A percentile compares a stretch with the other conserved stretches of the same genome.
Conservation (phyloP, 1,140 invertebrate genomes). For the Pseudomyrmex flavicornis region DNA sequence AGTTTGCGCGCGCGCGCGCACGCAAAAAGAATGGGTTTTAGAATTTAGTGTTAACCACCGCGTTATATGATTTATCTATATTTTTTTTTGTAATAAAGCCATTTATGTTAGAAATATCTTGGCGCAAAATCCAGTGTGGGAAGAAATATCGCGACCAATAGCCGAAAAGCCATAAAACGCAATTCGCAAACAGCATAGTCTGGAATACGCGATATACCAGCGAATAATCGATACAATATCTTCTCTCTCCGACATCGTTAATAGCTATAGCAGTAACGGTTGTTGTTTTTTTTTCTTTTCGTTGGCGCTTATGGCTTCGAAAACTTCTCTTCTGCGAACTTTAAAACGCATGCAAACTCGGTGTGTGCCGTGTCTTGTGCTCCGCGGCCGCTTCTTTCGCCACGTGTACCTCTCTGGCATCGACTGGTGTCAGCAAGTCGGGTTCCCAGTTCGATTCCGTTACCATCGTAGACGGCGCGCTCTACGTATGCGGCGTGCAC, state of each 20-base stretch:
- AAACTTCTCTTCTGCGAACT: conserved; percentile 20
- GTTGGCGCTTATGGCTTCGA: neutral
- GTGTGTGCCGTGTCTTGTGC: conserved; percentile 10
- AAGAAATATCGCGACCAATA: conserved; percentile 14
- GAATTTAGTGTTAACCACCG: neutral
- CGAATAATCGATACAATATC: neutral
- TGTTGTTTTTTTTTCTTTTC: neutral
- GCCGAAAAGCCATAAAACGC: neutral
- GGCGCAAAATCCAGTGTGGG: neutral
- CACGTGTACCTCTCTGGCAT: conserved; percentile 59
- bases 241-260: neutral
- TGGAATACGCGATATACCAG: neutral
- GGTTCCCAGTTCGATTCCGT: conserved; percentile 68
- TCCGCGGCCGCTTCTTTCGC: conserved; percentile 29
- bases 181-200: neutral
- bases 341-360: conserved; percentile 31
- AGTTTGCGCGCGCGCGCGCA: too few relatives aligned
- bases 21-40: neutral
- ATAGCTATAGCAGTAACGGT: neutral
- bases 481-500: conserved; percentile 32
- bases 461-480: conserved; percentile 24
- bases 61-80: neutral
- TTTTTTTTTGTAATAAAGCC: neutral
- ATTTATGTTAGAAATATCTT: neutral
- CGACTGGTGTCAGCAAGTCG: conserved; percentile 68